Evolutionary conservation across 53 echinoderm and acorn worm species (phyloP), one percentile per base, ranked within the genome.

Genomic region (Hippasteria phrygiana): DNA sequence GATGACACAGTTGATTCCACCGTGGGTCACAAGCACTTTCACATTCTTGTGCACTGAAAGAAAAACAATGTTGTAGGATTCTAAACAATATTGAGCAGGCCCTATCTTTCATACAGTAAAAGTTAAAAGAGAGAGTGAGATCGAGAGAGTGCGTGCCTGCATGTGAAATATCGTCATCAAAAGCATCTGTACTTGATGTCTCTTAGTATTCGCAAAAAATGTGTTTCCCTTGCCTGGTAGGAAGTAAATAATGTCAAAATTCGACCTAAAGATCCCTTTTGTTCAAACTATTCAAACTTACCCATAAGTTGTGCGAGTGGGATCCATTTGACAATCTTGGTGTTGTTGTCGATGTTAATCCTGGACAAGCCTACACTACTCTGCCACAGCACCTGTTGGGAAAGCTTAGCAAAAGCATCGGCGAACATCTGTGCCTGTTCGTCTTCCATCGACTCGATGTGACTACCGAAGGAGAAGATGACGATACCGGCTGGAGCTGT

Each of bases 301-400:
- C 72, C 72, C 72, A 72, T 72, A 17, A 40, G n/a, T 37, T 38
- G 39, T 40, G 22, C 13, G 20, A 40, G 33, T 0, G 72, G 72
- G 1, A 72, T 40, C 72, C 72, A 72, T 18, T 72, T 41, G 72
- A 40, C 39, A 22, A 72, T 12, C 72, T 33, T 72, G 20, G 72
- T 72, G 42, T 72, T 72, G n/a, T 39, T 39, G 17, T 20, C 72
- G 17, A 72, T 40, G 17, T 18, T 17, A 39, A 72, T 1, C 35
- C 72, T 22, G 17, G 39, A 17, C n/a, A 40, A 22, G n/a, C 18
- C 22, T 3, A 8, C 42, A 20, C 41, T 42, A 16, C n/a, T 40
- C 72, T 72, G 72, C 72, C 72, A 72, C n/a, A 72, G 39, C 18
- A 72, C 72, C 18, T 42, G 72, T 1, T 40, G 3, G 41, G 40